These are phyloP conservation scores for Cettia cetti DNA, from an alignment of 2,113 vertebrate genomes.

Conservation along the genomic window DNA sequence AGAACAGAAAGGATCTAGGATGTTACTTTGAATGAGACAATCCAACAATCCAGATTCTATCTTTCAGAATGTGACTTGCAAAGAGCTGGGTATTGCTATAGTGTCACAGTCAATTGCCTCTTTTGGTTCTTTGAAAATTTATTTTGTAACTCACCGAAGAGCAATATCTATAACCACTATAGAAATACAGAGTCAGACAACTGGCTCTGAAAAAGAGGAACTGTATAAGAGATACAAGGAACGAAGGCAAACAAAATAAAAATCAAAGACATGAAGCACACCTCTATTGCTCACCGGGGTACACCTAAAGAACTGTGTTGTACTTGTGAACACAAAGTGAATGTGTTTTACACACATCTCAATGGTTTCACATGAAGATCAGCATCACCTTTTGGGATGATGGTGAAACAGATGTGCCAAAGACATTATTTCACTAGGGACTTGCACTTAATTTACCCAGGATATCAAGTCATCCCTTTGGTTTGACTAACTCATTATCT, in stretches of 20 bases:
- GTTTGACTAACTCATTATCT: neutral
- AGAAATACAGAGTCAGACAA: neutral
- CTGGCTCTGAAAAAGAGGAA: neutral
- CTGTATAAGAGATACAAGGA: neutral
- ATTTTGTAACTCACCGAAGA: neutral
- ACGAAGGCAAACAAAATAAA: neutral
- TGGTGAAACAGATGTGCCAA: neutral
- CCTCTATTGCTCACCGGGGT: neutral
- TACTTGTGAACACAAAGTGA: neutral
- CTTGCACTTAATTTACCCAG: neutral
- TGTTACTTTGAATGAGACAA: neutral
- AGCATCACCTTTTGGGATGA: neutral
- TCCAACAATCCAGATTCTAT: neutral
- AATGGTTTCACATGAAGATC: neutral
- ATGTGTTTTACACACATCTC: neutral
- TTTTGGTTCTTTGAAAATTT: neutral
- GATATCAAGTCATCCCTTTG: neutral
- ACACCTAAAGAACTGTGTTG: neutral
- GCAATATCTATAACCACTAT: neutral
- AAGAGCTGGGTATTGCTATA: neutral
- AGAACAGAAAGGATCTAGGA: neutral
- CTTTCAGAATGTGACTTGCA: neutral
- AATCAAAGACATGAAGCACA: neutral
- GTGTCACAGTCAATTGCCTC: neutral
- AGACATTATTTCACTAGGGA: neutral